These are phyloP conservation scores for Centropyge bicolor DNA, from an alignment of 2,797 vertebrate species.

Conservation along the genomic window DNA sequence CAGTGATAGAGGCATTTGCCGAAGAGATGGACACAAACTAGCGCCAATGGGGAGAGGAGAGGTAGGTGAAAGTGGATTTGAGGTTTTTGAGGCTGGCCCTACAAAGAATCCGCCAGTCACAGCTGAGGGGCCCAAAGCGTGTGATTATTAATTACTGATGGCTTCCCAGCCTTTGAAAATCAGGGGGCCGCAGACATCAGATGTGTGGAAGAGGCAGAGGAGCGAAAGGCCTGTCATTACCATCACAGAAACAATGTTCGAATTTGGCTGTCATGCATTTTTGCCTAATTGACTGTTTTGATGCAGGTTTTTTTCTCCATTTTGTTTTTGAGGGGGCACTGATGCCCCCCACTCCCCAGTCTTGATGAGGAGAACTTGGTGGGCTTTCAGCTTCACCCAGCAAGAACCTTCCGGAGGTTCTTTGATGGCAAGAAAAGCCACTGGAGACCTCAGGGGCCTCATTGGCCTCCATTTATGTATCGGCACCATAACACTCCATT, in stretches of 20 bases:
- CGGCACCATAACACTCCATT: constrained; percentile 68
- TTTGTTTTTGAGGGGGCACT: constrained; percentile 70
- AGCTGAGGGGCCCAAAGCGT: constrained; percentile 69
- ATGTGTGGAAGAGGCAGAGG: constrained; percentile 72
- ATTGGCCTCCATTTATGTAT: constrained; percentile 79
- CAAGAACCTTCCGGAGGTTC: constrained; percentile 84
- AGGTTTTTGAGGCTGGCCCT: constrained; percentile 55
- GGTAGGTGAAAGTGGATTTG: constrained; percentile 62
- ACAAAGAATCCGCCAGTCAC: constrained; percentile 72
- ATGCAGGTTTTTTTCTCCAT: constrained; percentile 70
- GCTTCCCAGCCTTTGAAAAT: constrained; percentile 78
- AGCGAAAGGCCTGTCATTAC: constrained; percentile 79
- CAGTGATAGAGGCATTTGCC: constrained; percentile 29
- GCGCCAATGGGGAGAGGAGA: constrained; percentile 32
- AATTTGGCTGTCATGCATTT: constrained; percentile 87
- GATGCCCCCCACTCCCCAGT: constrained; percentile 63
- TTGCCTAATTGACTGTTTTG: constrained; percentile 88
- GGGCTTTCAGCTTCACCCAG: constrained; percentile 83
- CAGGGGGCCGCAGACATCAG: constrained; percentile 72
- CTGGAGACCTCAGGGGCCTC: constrained; percentile 79
- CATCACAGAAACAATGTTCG: constrained; percentile 84
- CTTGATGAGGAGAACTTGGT: constrained; percentile 78
- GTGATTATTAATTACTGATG: constrained; percentile 81
- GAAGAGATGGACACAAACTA: constrained; percentile 20
- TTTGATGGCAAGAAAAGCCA: constrained; percentile 83